Evolutionary conservation across 1,140 invertebrate species (phyloP).

Genomic region (Ptiloglossa arizonensis): DNA sequence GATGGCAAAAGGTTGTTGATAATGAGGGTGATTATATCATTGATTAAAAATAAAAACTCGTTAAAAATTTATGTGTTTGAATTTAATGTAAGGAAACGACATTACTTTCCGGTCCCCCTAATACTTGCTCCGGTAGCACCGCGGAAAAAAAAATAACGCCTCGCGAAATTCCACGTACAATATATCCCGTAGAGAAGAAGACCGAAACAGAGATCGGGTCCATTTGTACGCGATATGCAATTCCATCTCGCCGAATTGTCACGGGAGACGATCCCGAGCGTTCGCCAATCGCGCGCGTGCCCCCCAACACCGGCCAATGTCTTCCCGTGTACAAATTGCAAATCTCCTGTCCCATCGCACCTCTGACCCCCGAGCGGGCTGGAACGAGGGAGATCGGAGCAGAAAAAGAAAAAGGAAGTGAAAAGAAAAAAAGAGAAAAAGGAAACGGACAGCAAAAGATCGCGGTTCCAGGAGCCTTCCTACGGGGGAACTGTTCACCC

Average conservation of each 20-base stretch:
- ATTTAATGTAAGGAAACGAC: too few relatives aligned
- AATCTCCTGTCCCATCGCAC: constrained; percentile 15
- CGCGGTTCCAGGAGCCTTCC: not conserved
- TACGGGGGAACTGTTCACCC: constrained; percentile 3
- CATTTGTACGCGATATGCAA: not conserved
- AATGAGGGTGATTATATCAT: too few relatives aligned
- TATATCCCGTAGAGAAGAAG: too few relatives aligned
- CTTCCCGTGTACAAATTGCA: constrained; percentile 31
- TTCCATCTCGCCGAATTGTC: not conserved
- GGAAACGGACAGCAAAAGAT: too few relatives aligned
- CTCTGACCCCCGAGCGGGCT: not conserved
- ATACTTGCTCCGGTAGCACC: too few relatives aligned
- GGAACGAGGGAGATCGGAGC: not conserved
- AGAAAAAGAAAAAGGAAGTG: not conserved
- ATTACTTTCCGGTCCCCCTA: too few relatives aligned
- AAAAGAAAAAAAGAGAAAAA: too few relatives aligned
- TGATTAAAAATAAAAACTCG: too few relatives aligned
- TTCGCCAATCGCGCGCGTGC: not conserved
- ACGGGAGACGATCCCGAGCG: not conserved
- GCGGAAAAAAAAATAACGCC: too few relatives aligned
- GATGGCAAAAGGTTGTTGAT: too few relatives aligned
- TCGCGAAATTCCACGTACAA: too few relatives aligned
- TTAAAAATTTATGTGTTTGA: too few relatives aligned
- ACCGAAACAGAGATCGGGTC: not conserved
- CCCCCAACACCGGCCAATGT: not conserved